phyloP scores from a whole-genome alignment of 2,113 vertebrate genomes.

The Willisornis vidua region DNA sequence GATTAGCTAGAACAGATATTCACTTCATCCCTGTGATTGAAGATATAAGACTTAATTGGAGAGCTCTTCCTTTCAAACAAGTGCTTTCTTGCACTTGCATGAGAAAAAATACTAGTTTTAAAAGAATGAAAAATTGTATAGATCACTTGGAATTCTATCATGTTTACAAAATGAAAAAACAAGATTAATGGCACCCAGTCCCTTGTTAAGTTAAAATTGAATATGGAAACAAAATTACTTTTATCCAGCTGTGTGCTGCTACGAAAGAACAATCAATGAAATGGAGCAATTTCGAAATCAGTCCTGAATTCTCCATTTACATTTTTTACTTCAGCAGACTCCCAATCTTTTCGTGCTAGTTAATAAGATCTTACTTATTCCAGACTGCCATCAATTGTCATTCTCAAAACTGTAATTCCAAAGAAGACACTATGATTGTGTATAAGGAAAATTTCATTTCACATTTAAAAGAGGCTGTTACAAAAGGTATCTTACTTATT shows the following conservation, averaged over 20 bases:
- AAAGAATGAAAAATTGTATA: not conserved
- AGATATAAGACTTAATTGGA: slow-evolving; percentile 14
- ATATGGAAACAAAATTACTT: slow-evolving; percentile 6
- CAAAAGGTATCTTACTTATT: not conserved
- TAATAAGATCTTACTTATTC: not conserved
- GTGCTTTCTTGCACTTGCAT: not conserved
- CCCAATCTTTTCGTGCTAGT: not conserved
- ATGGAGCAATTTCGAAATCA: slow-evolving; percentile 43
- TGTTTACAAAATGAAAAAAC: slow-evolving; percentile 1
- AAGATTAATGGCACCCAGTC: not conserved
- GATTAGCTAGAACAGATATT: slow-evolving; percentile 24
- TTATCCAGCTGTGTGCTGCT: slow-evolving; percentile 13
- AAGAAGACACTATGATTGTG: not conserved
- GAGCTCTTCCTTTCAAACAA: not conserved
- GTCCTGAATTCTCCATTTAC: slow-evolving; percentile 23
- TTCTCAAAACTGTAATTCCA: not conserved
- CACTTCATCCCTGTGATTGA: not conserved
- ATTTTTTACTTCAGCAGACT: not conserved
- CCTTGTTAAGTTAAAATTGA: slow-evolving; percentile 22
- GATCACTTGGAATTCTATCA: not conserved
- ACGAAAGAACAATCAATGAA: slow-evolving; percentile 39
- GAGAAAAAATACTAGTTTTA: not conserved
- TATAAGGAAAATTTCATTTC: not conserved
- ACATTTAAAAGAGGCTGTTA: not conserved
- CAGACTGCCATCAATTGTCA: not conserved